Conservation (phyloP, 2,113 vertebrate genomes). For the Sylvietta virens region DNA sequence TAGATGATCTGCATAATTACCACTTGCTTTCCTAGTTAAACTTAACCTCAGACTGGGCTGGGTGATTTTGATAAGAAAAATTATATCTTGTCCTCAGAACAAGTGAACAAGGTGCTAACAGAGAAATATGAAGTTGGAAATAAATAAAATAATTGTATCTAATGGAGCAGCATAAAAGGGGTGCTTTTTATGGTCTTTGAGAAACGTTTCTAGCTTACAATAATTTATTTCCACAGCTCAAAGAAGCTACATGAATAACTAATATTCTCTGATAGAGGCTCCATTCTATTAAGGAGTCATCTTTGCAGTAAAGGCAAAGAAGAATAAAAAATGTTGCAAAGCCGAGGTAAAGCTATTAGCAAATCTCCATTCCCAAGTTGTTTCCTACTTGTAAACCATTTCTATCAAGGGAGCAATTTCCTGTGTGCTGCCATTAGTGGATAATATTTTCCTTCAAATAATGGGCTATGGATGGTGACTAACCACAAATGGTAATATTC, state of each 20-base stretch:
- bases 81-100: background rate
- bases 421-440: constrained; percentile 48
- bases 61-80: constrained; percentile 39
- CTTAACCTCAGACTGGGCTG: background rate
- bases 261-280: constrained; percentile 18
- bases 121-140: constrained; percentile 18
- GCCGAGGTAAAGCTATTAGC: constrained; percentile 30
- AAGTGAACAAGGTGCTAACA: background rate
- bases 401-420: constrained; percentile 45
- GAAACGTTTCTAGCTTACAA: constrained; percentile 26
- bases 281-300: constrained; percentile 1
- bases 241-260: constrained; percentile 15
- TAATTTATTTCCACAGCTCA: constrained; percentile 32
- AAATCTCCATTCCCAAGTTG: constrained; percentile 20
- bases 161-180: constrained; percentile 21
- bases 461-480: constrained; percentile 26
- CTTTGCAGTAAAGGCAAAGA: constrained; percentile 45
- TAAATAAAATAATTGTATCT: constrained; percentile 30
- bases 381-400: constrained; percentile 43
- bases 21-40: background rate
- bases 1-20: constrained; percentile 4
- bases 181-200: constrained; percentile 48
- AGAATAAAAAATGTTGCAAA: constrained; percentile 22
- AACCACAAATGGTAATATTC: constrained; percentile 41
- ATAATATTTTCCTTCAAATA: constrained; percentile 61